Percentiles rank a stretch among this genome's conserved stretches.
These are phyloP conservation scores for Prenolepis imparis DNA, from an alignment of 2,888 invertebrate genomes.

Conservation along the genomic window DNA sequence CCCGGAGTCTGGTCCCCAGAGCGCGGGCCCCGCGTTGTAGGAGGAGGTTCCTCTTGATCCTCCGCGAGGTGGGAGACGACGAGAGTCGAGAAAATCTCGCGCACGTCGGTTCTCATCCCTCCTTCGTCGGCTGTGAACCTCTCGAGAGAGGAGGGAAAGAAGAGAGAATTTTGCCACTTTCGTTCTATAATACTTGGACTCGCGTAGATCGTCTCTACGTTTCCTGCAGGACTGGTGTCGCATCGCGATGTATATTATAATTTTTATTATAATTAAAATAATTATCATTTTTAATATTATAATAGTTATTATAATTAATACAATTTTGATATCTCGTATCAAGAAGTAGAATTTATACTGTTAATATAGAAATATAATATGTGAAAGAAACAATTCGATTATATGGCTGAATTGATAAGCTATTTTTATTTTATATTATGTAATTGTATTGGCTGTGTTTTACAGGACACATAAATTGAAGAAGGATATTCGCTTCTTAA, in stretches of 20 bases:
- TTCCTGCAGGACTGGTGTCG: conserved; percentile 42
- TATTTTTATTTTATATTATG: neutral
- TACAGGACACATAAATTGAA: neutral
- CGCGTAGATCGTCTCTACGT: neutral
- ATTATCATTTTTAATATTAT: neutral
- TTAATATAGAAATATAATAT: neutral
- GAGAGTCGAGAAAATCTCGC: conserved; percentile 19
- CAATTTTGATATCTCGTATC: neutral
- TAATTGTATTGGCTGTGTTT: neutral
- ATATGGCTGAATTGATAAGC: neutral
- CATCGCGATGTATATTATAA: neutral
- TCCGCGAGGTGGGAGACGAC: conserved; percentile 51
- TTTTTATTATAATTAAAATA: conserved; percentile 11
- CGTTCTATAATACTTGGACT: neutral
- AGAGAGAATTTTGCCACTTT: neutral
- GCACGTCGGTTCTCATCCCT: conserved; percentile 59
- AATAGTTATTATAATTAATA: neutral
- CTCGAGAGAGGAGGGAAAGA: conserved; percentile 48
- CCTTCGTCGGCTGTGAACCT: conserved; percentile 27
- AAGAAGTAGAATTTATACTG: neutral
- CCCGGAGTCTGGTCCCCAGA: conserved; percentile 55
- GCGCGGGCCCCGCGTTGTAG: conserved; percentile 55
- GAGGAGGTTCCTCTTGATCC: conserved; percentile 64
- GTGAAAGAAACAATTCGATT: conserved; percentile 5
- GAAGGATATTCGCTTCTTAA: too few species aligned